Percentiles rank a stretch among this genome's conserved stretches.
These are phyloP conservation scores for Parnassius glacialis DNA, from an alignment of 2,888 invertebrate species.

Conservation along the genomic window DNA sequence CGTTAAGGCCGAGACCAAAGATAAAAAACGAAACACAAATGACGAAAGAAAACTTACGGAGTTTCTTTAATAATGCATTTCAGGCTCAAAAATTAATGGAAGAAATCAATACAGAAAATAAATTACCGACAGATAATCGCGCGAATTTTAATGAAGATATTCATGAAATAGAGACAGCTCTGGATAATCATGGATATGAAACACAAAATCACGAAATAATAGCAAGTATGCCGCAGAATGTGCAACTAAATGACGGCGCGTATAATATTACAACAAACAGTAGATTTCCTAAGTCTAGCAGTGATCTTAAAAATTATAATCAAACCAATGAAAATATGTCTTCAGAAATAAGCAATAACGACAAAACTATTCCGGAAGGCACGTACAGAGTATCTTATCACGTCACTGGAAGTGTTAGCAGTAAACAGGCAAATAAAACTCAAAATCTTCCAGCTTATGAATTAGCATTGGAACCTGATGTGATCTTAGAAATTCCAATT, in stretches of 20 bases:
- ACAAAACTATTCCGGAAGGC: conserved; percentile 60
- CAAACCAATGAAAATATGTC: conserved; percentile 32
- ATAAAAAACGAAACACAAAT: conserved; percentile 57
- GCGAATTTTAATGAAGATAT: conserved; percentile 41
- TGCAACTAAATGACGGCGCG: conserved; percentile 38
- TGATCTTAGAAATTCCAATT: conserved; percentile 68
- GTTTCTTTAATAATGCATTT: conserved; percentile 55
- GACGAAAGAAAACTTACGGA: conserved; percentile 53
- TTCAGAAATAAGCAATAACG: conserved; percentile 34
- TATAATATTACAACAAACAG: conserved; percentile 45
- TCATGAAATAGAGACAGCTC: conserved; percentile 44
- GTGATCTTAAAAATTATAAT: conserved; percentile 43
- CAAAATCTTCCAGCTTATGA: conserved; percentile 68
- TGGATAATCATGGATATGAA: conserved; percentile 38
- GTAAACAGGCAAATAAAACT: conserved; percentile 73
- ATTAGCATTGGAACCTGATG: conserved; percentile 67
- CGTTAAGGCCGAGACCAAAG: conserved; percentile 84
- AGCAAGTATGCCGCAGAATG: conserved; percentile 44
- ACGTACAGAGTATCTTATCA: conserved; percentile 74
- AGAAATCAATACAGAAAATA: conserved; percentile 54
- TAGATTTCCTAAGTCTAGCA: conserved; percentile 66
- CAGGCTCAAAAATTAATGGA: conserved; percentile 50
- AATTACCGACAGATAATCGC: conserved; percentile 41
- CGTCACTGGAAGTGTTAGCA: conserved; percentile 74
- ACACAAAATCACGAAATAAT: conserved; percentile 37